Base-by-base conservation (phyloP, 2,888 invertebrate genomes). In the Tortrix viridana region DNA sequence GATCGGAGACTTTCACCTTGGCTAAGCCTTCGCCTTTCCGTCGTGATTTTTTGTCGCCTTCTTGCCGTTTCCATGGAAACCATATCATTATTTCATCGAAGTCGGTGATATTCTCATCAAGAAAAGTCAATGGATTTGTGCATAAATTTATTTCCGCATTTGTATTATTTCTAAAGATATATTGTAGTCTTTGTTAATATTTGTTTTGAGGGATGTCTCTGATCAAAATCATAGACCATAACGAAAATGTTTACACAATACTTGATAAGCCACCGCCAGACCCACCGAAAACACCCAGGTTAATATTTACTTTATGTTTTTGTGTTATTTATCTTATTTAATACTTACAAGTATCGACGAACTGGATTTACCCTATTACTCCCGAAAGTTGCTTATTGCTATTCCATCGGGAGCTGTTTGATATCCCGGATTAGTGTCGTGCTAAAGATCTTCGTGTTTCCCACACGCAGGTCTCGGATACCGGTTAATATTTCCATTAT, bases 161-260 rank as follows among this genome's bases (percentile, higher is more conserved):
- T 4, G 26, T 66, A 23, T 41, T 47, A 57, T 65, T 49, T 49
- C 14, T 22, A 16, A 23, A 49, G 43, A 46, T 26, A 23, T 59
- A 32, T 54, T 60, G 44, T 50, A 47, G 18, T 60, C 32, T 18
- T 38, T n/a, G 16, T 32, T 47, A 7, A 9, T 2, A 41, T 41
- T 41, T 5, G 2, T 60, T 60, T 57, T 56, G 19, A 46, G 69
- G 18, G 38, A 95, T 95, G 95, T 95, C 95, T 38, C 78, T 95
- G 54, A 93, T 95, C 46, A 92, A 94, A 77, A 94, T 95, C 72
- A 88, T 93, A n/a, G 76, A 93, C 37, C 95, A 95, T 72, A 81
- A 95, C 75, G 96, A 96, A 90, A 93, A 93, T 67, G 95, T 96
- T 74, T 94, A 94, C 72, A 91, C 93, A 57, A 92, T 94, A 66